Conservation (phyloP, 2,113 vertebrate genomes). For the Nyctibius bracteatus region DNA sequence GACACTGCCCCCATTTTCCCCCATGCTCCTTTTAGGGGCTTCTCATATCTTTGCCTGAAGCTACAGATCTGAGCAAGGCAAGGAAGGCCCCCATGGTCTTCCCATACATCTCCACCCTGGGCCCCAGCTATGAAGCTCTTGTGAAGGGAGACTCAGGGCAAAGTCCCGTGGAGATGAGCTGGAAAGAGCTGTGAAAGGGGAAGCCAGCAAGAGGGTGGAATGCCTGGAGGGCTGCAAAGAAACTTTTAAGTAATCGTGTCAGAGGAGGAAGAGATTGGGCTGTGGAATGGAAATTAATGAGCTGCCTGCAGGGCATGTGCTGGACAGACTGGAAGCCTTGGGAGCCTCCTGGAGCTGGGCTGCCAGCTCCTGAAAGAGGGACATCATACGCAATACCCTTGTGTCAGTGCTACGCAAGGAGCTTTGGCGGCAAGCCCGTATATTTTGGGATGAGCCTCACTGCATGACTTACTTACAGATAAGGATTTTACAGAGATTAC, state of each 20-base stretch:
- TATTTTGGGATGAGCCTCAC: neutral
- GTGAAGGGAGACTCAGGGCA: neutral
- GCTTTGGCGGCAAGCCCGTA: neutral
- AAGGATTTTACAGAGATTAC: neutral
- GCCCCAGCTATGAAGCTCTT: neutral
- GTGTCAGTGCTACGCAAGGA: neutral
- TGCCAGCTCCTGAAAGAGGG: neutral
- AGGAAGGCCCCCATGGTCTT: rapidly evolving
- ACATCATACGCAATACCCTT: neutral
- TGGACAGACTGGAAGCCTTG: neutral
- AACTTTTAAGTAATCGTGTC: neutral
- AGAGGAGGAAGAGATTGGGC: neutral
- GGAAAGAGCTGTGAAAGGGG: neutral
- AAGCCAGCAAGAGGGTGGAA: neutral
- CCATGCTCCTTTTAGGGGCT: neutral
- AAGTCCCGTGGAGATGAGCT: neutral
- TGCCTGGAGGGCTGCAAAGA: neutral
- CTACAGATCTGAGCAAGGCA: neutral
- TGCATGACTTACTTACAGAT: constrained; percentile 6
- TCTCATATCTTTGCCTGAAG: neutral
- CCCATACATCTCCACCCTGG: neutral
- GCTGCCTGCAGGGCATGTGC: neutral
- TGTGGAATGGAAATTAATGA: neutral
- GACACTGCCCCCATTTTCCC: neutral
- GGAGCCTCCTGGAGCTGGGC: neutral